Evolutionary conservation across 2,888 invertebrate species (phyloP), one percentile per base, ranked within the genome.

Genomic region (Pterostichus madidus): DNA sequence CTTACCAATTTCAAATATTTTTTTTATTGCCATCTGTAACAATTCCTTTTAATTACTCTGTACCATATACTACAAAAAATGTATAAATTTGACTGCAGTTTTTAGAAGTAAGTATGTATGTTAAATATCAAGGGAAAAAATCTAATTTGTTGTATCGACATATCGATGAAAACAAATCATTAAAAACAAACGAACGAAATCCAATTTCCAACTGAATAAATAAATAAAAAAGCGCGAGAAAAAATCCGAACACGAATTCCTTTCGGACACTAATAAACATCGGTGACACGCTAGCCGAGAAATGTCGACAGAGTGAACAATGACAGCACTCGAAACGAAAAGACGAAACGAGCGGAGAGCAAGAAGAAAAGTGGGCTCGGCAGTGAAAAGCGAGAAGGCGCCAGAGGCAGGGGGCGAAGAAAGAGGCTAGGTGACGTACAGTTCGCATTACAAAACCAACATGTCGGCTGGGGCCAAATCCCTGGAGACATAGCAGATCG

Each of bases 361-460:
- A 59, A 79, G 56, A 80, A 71, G 80, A 80, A 80, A 80, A 64
- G 68, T 68, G 46, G 52, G 73, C 49, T 46, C 52, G 76, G 76
- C 76, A 53, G 76, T 53, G 76, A 76, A 76, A 39, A 76, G 46
- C 46, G 17, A 46, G 24, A 17, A 39, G 39, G 10, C 49, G 68
- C 39, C 39, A 39, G 39, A 24, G 13, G 59, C 3, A 59, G 17
- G 7, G 17, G 17, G 17, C 17, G 59, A 64, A 32, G 32, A 31
- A 24, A 39, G 52, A 49, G 75, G 24, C n/a, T 31, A 75, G 75
- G 81, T 75, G 81, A 81, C 81, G 81, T 81, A 81, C 81, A 75
- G 81, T 81, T 81, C 81, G 75, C 81, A 81, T 81, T 81, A 81
- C 81, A 81, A 81, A 81, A 81, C 81, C 81, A 81, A 81, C 81